Evolutionary conservation across 2,113 vertebrate genomes (phyloP).

Genomic region (Solea senegalensis): DNA sequence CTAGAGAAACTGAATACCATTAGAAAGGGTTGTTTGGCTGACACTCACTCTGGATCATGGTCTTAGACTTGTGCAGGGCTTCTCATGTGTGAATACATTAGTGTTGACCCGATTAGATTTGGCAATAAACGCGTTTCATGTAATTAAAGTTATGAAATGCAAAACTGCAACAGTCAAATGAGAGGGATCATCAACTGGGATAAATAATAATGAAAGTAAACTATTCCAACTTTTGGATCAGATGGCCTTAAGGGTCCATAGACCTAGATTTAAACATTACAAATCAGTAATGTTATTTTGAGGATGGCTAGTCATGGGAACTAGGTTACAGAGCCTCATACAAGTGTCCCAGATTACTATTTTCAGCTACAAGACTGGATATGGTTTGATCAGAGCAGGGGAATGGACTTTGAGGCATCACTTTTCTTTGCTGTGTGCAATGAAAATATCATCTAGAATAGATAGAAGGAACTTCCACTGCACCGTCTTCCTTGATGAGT

Average conservation of each 20-base stretch:
- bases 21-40: no score
- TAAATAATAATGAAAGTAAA: background rate
- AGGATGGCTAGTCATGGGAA: background rate
- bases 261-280: conserved; percentile 1
- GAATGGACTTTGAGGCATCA: conserved; percentile 50
- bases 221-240: background rate
- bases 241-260: background rate
- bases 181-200: conserved; percentile 3
- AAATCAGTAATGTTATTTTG: background rate
- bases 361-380: conserved; percentile 34
- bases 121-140: no score
- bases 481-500: background rate
- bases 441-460: conserved; percentile 44
- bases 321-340: conserved; percentile 17
- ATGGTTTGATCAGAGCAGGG: conserved; percentile 54
- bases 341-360: conserved; percentile 44
- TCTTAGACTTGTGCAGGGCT: no score
- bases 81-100: no score
- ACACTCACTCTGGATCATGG: no score
- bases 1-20: no score
- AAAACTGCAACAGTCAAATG: background rate
- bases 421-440: conserved; percentile 32
- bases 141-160: background rate
- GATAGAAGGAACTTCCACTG: no score
- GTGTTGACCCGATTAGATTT: no score